A percentile compares a stretch with the other conserved stretches of the same genome.
Evolutionary conservation across 2,888 invertebrate species (phyloP).

Genomic region (Pilophorus perplexus): DNA sequence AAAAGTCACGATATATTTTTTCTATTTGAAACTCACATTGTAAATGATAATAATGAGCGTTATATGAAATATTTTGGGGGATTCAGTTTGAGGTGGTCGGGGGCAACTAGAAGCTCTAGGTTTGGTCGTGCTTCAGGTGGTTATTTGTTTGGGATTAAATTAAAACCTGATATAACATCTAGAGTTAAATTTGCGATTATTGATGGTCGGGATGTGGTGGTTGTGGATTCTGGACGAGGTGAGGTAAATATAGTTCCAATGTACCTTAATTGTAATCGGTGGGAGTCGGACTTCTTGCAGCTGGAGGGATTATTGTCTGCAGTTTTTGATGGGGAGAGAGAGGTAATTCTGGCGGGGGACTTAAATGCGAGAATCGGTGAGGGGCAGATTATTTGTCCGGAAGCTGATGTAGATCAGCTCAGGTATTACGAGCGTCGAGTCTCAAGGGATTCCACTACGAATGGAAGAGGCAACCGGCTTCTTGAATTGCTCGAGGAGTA

Average conservation of each 20-base stretch:
- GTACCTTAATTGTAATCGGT: slow-evolving; percentile 1
- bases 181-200: not conserved
- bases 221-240: no score
- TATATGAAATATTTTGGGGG: slow-evolving; percentile 7
- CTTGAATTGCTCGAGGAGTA: not conserved
- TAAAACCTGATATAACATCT: no score
- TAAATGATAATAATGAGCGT: not conserved
- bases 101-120: not conserved
- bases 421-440: slow-evolving; percentile 2
- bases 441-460: not conserved
- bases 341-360: not conserved
- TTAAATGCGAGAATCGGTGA: not conserved
- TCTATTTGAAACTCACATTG: slow-evolving; percentile 8
- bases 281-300: not conserved
- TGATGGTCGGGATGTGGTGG: not conserved
- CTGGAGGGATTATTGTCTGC: not conserved
- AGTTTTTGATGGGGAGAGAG: not conserved
- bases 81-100: not conserved
- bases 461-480: not conserved
- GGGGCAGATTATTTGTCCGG: not conserved
- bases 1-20: slow-evolving; percentile 3
- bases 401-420: not conserved
- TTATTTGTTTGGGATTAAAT: no score
- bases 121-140: not conserved
- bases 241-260: not conserved